Evolutionary conservation across 2,888 invertebrate genomes (phyloP), one percentile per base, ranked within the genome.

Genomic region (Embidobia sp.): DNA sequence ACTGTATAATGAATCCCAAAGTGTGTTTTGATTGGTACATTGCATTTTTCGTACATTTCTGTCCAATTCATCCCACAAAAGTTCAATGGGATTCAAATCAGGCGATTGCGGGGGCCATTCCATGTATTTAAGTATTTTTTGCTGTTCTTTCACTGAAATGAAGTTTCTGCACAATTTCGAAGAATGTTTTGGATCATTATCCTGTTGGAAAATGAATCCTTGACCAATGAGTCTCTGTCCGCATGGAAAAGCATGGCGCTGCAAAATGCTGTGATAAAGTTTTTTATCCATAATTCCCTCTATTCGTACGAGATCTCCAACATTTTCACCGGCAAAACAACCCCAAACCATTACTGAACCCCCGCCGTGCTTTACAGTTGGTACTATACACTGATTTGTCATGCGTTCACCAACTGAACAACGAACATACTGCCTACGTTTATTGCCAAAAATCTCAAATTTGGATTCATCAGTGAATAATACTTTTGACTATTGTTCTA

Each of bases 1-100:
- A 49, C 64, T 72, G 82, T 85, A 57, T 73, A 89, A 86, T 7
- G 86, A 87, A 79, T 46, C 16, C 74, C 66, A 66, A 15, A 74
- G 42, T 4, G 49, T 16, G 7, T 48, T 57, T 18, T 46, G 46
- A 46, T 46, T 27, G 6, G 27, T 46, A 4, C 8, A 27, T 46
- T 27, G 27, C 15, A 46, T 46, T 46, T 46, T 46, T 15, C 46
- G 26, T 6, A 61, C 61, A 11, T 61, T 46, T 35, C 61, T 40
- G 31, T 79, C 76, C 18, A 79, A 42, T 49, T 78, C 63, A 7
- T 78, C 72, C 73, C 76, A 76, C 6, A 80, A 44, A 29, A 73
- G 26, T 37, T 80, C 70, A 6, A 74, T 74, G 0, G 67, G 77
- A n/a, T 78, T 78, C 2, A 75, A 46, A 37, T 75, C 69, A 8